These are phyloP conservation scores for Crotophaga sulcirostris DNA, from an alignment of 2,113 vertebrate species.

Conservation along the genomic window DNA sequence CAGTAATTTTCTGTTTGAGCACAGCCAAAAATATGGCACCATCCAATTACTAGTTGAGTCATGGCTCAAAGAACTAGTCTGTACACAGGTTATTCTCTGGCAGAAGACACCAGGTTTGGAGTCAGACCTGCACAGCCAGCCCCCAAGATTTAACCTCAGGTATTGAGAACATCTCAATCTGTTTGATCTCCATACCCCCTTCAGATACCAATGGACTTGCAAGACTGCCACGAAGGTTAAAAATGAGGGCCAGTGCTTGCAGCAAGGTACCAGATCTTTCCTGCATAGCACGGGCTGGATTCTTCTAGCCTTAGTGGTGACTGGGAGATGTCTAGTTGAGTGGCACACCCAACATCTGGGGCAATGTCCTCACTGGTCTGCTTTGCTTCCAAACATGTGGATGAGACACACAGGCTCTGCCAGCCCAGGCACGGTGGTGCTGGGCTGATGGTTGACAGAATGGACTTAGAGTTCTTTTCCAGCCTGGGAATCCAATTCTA, in stretches of 20 bases:
- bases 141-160: rapidly evolving
- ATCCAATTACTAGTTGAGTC: not conserved
- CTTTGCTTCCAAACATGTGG: not conserved
- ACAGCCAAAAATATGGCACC: not conserved
- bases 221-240: not conserved
- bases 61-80: not conserved
- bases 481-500: too few relatives aligned
- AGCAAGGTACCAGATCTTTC: not conserved
- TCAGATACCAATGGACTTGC: not conserved
- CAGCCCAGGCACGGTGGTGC: too few relatives aligned
- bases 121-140: not conserved
- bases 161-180: not conserved
- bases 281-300: not conserved
- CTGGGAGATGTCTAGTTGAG: not conserved
- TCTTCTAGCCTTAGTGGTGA: not conserved
- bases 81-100: not conserved
- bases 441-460: too few relatives aligned
- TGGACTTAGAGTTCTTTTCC: too few relatives aligned
- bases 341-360: not conserved
- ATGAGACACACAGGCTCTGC: too few relatives aligned
- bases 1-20: not conserved
- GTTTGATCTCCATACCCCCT: not conserved
- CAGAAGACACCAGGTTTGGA: not conserved
- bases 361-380: not conserved
- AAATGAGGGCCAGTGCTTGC: not conserved